Base-by-base conservation (phyloP, 2,888 invertebrate genomes). In the Lomographa bimaculata region DNA sequence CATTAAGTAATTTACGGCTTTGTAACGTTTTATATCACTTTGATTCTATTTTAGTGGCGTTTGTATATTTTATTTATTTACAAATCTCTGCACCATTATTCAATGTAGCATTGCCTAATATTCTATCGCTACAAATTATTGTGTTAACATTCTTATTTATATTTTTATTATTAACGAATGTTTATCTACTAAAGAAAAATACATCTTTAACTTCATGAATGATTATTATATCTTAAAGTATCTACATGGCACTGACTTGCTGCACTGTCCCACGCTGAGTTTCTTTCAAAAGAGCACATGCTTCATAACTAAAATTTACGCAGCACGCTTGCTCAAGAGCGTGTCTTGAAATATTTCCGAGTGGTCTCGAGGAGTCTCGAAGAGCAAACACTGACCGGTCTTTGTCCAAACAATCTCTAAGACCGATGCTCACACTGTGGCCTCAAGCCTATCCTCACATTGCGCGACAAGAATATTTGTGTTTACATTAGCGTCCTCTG, bases 331-430 rank as follows among this genome's bases (percentile, higher is more conserved):
- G 63, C 71, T 74, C 57, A 76, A 78, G 67, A 65, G 66, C 57
- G 60, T 64, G 64, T 74, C 68, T 72, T 71, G 65, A 79, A 80
- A 83, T 79, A 81, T 83, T 77, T 83, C 79, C 61, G 71, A 83
- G 82, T 79, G 76, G 71, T 78, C 73, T 82, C 64, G 75, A 79
- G 73, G 72, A 78, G 76, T 71, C 75, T 67, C 67, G 38, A 42
- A 64, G 66, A 68, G 74, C 76, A 87, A 89, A 89, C 72, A 89
- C 70, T 74, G 87, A 86, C 85, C 86, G 85, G 84, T 85, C 69
- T 71, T 74, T 83, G 72, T 70, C 60, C 76, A 86, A 84, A 87
- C 76, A 87, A 42, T 33, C 66, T 71, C 71, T 69, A 51, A 63
- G 61, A 55, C 59, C 64, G 65, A 11, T 30, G 69, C 42, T 32